Percentiles rank a stretch among this genome's conserved stretches.
Conservation (phyloP, 2,113 vertebrate species). For the Nothocercus julius region DNA sequence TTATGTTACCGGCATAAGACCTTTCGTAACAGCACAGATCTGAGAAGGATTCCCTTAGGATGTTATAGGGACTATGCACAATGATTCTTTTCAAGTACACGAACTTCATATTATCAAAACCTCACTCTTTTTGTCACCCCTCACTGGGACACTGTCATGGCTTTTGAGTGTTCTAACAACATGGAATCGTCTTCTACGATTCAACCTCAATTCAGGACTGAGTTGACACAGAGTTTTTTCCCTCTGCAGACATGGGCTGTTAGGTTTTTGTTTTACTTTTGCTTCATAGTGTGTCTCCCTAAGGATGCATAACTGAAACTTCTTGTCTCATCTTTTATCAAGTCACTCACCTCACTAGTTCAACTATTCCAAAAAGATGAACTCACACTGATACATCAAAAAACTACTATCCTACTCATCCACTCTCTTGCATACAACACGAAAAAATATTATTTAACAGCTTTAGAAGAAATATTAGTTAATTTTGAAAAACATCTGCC, state of each 20-base stretch:
- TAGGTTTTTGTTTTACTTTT: background rate
- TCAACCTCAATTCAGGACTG: background rate
- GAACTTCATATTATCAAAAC: background rate
- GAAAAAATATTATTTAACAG: background rate
- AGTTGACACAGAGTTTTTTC: background rate
- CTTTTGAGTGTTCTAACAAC: background rate
- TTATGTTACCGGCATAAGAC: accelerated
- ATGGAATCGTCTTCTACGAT: background rate
- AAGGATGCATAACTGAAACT: background rate
- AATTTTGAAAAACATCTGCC: background rate
- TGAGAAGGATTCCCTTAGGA: background rate
- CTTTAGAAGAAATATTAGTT: background rate
- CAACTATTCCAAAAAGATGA: background rate
- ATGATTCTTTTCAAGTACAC: background rate
- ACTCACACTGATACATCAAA: background rate
- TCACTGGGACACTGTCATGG: background rate
- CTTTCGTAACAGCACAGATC: background rate
- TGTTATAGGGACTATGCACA: background rate
- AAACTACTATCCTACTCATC: background rate
- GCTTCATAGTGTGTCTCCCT: background rate
- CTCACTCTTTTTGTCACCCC: background rate
- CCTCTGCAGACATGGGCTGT: background rate
- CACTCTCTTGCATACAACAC: background rate
- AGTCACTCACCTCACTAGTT: background rate
- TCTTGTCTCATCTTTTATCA: background rate